Conservation (phyloP, 2,113 vertebrate species). For the Lycaon pictus region DNA sequence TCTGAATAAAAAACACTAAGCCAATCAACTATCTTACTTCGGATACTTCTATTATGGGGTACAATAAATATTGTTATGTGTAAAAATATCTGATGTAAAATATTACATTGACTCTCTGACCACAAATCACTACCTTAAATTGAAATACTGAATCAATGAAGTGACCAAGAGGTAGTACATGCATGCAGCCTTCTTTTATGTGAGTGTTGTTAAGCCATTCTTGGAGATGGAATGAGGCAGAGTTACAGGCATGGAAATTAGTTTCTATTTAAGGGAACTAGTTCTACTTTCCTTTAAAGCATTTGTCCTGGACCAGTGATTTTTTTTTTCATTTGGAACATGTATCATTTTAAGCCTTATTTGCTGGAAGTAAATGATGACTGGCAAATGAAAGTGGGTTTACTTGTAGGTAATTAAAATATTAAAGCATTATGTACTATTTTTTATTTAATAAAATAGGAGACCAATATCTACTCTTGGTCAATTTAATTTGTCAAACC, state of each 20-base stretch:
- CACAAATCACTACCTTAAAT: neutral
- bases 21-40: neutral
- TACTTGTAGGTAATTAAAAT: slow-evolving; percentile 53
- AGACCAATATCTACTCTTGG: neutral
- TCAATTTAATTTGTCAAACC: slow-evolving; percentile 2
- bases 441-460: slow-evolving; percentile 1
- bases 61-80: neutral
- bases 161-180: neutral
- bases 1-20: neutral
- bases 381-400: neutral
- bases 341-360: slow-evolving; percentile 11
- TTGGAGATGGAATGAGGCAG: neutral
- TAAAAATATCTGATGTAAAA: neutral
- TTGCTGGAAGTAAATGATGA: slow-evolving; percentile 1
- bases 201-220: neutral
- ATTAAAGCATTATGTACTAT: neutral
- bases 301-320: slow-evolving; percentile 23
- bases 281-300: neutral
- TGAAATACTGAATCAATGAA: neutral
- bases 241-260: neutral
- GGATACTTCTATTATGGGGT: neutral
- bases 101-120: neutral
- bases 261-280: neutral
- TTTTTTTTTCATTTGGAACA: neutral
- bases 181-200: neutral